A percentile compares a stretch with the other conserved stretches of the same genome.
phyloP scores from a whole-genome alignment of 2,113 vertebrate genomes.

The Melanocharis versteri region DNA sequence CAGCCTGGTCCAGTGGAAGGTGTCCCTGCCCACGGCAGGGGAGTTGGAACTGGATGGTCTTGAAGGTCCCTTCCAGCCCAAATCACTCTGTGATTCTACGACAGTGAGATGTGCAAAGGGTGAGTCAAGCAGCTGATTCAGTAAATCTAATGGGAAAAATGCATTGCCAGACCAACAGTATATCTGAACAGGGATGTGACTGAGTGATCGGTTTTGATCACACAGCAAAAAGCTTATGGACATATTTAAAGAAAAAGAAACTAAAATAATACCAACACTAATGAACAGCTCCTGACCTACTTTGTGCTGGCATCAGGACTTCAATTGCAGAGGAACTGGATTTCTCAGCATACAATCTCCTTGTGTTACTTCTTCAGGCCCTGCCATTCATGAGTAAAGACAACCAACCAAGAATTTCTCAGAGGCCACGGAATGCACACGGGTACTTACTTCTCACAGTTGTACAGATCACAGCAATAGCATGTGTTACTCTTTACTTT shows the following conservation, averaged over 20 bases:
- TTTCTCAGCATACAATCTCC: background rate
- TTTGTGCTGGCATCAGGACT: background rate
- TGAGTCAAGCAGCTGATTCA: background rate
- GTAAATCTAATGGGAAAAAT: background rate
- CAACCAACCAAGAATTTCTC: background rate
- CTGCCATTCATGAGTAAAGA: background rate
- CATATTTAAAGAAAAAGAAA: background rate
- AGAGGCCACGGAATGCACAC: background rate
- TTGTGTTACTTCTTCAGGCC: background rate
- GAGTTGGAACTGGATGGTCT: background rate
- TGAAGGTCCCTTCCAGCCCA: background rate
- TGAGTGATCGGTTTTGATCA: background rate
- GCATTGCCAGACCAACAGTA: background rate
- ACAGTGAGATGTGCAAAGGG: background rate
- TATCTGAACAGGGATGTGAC: background rate
- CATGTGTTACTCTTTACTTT: conserved; percentile 88
- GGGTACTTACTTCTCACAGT: conserved; percentile 84
- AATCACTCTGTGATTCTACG: background rate
- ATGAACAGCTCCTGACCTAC: background rate
- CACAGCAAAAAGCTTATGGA: background rate
- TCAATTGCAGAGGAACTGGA: background rate
- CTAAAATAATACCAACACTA: background rate
- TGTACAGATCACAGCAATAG: conserved; percentile 93
- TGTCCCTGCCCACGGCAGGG: background rate
- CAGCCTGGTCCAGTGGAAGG: background rate